phyloP scores from a whole-genome alignment of 1,140 invertebrate genomes.

The Pseudachorutes palmiensis region DNA sequence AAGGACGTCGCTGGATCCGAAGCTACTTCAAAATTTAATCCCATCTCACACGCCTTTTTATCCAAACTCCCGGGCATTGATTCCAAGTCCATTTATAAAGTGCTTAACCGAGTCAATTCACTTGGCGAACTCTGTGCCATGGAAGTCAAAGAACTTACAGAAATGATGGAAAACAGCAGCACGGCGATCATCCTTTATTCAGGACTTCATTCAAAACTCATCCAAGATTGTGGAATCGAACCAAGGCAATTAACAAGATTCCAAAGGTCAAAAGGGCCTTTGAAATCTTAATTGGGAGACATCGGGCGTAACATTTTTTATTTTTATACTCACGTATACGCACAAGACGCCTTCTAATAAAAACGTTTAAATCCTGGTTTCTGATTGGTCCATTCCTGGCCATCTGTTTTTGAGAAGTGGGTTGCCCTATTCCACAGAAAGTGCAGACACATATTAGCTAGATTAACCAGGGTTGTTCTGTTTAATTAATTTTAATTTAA shows the following conservation, averaged over 20 bases:
- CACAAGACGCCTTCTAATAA: not conserved
- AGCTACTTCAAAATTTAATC: slow-evolving; percentile 56
- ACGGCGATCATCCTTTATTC: slow-evolving; percentile 54
- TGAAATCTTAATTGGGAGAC: too few species aligned
- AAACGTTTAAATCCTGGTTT: not conserved
- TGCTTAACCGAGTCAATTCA: slow-evolving; percentile 70
- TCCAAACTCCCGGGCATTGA: slow-evolving; percentile 82
- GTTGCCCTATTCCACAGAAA: too few species aligned
- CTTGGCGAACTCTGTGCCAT: slow-evolving; percentile 50
- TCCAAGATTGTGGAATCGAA: too few species aligned
- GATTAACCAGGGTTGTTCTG: too few species aligned
- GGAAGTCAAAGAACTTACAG: slow-evolving; percentile 54
- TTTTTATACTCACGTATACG: too few species aligned
- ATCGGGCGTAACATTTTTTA: too few species aligned
- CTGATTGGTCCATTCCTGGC: too few species aligned
- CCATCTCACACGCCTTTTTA: slow-evolving; percentile 70
- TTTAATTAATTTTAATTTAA: too few species aligned
- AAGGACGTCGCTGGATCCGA: slow-evolving; percentile 38
- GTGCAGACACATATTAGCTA: too few species aligned
- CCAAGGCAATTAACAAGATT: too few species aligned
- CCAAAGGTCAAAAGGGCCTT: too few species aligned
- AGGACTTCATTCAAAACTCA: slow-evolving; percentile 53
- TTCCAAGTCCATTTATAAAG: slow-evolving; percentile 68
- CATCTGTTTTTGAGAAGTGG: too few species aligned
- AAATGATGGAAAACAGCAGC: slow-evolving; percentile 56